Percentiles rank a stretch among this genome's conserved stretches.
These are phyloP conservation scores for Lepidocyrtinus sp. DNA, from an alignment of 2,888 invertebrate genomes.

Conservation along the genomic window DNA sequence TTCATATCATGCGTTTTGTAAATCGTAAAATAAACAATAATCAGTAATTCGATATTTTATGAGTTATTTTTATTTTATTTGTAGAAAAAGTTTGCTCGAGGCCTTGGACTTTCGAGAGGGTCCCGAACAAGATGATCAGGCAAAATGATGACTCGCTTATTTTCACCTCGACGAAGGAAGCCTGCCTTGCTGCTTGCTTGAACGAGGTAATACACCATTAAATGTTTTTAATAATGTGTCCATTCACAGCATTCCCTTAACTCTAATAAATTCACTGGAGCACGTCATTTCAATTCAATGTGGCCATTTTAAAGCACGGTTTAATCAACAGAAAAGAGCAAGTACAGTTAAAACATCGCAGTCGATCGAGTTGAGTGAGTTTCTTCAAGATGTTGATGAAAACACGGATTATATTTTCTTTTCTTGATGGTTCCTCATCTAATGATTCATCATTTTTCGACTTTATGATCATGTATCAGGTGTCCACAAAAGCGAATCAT, in stretches of 20 bases:
- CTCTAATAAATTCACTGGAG: constrained; percentile 37
- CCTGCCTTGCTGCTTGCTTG: constrained; percentile 91
- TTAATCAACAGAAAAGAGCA: neutral
- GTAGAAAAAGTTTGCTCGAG: constrained; percentile 90
- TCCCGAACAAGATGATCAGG: constrained; percentile 92
- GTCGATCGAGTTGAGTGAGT: constrained; percentile 12
- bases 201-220: constrained; percentile 81
- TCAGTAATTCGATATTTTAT: constrained; percentile 35
- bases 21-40: neutral
- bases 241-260: neutral
- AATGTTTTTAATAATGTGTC: neutral
- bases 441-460: constrained; percentile 45
- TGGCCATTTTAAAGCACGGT: too few species aligned
- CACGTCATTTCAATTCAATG: constrained; percentile 21
- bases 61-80: constrained; percentile 63
- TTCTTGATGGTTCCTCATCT: neutral
- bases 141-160: constrained; percentile 93
- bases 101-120: constrained; percentile 94
- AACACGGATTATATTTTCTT: neutral
- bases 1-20: neutral
- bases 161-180: constrained; percentile 94
- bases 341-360: neutral
- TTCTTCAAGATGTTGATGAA: constrained; percentile 14
- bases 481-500: constrained; percentile 29
- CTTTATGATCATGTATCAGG: constrained; percentile 30